Evolutionary conservation across 2,888 invertebrate species (phyloP).

Genomic region (Eumerus sabulonum): DNA sequence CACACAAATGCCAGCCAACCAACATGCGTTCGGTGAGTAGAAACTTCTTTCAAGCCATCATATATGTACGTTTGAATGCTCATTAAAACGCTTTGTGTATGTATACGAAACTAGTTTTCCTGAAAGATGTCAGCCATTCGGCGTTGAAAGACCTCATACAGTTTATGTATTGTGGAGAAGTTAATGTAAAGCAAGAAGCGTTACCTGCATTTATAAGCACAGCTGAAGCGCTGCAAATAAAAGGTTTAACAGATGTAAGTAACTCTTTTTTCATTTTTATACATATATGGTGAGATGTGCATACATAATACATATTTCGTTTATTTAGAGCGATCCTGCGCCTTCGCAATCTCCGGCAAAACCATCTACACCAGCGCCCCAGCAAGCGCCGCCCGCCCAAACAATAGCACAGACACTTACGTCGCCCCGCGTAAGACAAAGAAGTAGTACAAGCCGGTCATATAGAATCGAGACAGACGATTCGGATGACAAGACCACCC

Average conservation of each 20-base stretch:
- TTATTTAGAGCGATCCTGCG: conserved; percentile 82
- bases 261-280: conserved; percentile 67
- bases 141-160: conserved; percentile 85
- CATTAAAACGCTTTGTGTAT: neutral
- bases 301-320: conserved; percentile 11
- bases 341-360: conserved; percentile 84
- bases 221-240: conserved; percentile 86
- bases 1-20: conserved; percentile 84
- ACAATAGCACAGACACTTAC: conserved; percentile 74
- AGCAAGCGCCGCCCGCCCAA: conserved; percentile 70
- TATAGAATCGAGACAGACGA: conserved; percentile 84
- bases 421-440: conserved; percentile 76
- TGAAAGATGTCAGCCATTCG: conserved; percentile 86
- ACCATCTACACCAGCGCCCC: conserved; percentile 83
- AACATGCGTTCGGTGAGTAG: conserved; percentile 83
- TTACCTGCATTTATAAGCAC: conserved; percentile 86
- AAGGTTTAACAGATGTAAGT: conserved; percentile 85
- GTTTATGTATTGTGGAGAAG: conserved; percentile 87
- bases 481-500: conserved; percentile 81
- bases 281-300: neutral
- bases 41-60: neutral
- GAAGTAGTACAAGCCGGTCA: conserved; percentile 74
- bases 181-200: conserved; percentile 86
- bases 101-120: conserved; percentile 81
- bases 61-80: neutral